Percentiles rank a stretch among this genome's conserved stretches.
Conservation (phyloP, 2,888 invertebrate species). For the Oeneis ivallda region DNA sequence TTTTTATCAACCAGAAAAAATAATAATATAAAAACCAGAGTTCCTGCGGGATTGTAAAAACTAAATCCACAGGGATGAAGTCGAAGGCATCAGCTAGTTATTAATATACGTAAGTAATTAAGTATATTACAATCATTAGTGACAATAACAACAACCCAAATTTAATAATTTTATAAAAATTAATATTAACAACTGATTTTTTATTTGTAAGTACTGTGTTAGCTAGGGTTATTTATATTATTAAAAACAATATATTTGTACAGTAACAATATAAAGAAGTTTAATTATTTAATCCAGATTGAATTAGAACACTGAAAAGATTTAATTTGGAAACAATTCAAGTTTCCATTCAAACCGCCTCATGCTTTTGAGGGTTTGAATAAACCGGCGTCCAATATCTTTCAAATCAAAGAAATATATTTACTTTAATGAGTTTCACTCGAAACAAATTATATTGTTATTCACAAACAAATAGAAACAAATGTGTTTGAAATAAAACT, state of each 20-base stretch:
- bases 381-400: constrained; percentile 3
- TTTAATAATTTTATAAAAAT: too few species aligned
- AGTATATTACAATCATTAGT: too few species aligned
- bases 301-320: background rate
- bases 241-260: background rate
- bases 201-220: too few species aligned
- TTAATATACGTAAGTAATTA: too few species aligned
- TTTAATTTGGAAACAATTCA: background rate
- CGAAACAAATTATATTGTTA: constrained; percentile 6
- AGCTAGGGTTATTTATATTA: background rate
- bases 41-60: too few species aligned
- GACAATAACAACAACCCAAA: too few species aligned
- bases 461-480: constrained; percentile 37
- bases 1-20: too few species aligned
- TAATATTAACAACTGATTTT: too few species aligned
- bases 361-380: background rate
- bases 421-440: background rate
- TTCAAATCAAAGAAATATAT: background rate
- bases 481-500: constrained; percentile 54
- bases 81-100: too few species aligned
- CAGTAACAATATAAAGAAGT: background rate
- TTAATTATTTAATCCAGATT: background rate
- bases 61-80: too few species aligned
- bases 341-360: background rate
- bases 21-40: too few species aligned